Evolutionary conservation across 2,888 invertebrate species (phyloP), one percentile per base, ranked within the genome.

Genomic region (Campaea margaritaria): DNA sequence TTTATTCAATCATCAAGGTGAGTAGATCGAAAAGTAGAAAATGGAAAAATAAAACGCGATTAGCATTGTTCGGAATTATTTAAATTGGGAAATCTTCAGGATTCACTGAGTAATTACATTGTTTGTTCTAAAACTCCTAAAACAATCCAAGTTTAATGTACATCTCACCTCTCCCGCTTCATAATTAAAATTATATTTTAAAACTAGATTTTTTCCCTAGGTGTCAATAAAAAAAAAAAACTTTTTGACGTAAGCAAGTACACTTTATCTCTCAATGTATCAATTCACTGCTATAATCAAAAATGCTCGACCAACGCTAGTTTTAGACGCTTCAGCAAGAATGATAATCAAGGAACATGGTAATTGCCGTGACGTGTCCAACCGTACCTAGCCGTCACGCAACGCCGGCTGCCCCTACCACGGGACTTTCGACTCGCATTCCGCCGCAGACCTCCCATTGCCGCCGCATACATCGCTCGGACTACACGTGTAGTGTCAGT

Each of bases 331-430:
- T 75, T 70, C 73, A 69, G 73, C 73, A 75, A 78, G 78, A 82
- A 83, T 79, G 78, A 80, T 82, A 81, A 81, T 81, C 79, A 79
- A 78, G 78, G 78, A 76, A 85, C 83, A 82, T 75, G 78, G 81
- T 84, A 86, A 87, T 87, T 83, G 77, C 75, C 82, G 76, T 88
- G 85, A 87, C 88, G 86, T 82, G 79, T 75, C 73, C 65, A 61
- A 74, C 74, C 72, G 72, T 76, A 76, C 79, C 75, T 78, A 76
- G 73, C 70, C 83, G 90, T 88, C 88, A 91, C 87, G 91, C 87
- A 80, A 84, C 85, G 84, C 69, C 75, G 86, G 67, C 62, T 76
- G 79, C 85, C 85, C 85, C 87, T 86, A 86, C 87, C 85, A 85
- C 79, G 80, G 74, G 74, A 79, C 76, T 78, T 80, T 79, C 76